Evolutionary conservation across 1,140 invertebrate genomes (phyloP).

Genomic region (Calliopsis andreniformis): DNA sequence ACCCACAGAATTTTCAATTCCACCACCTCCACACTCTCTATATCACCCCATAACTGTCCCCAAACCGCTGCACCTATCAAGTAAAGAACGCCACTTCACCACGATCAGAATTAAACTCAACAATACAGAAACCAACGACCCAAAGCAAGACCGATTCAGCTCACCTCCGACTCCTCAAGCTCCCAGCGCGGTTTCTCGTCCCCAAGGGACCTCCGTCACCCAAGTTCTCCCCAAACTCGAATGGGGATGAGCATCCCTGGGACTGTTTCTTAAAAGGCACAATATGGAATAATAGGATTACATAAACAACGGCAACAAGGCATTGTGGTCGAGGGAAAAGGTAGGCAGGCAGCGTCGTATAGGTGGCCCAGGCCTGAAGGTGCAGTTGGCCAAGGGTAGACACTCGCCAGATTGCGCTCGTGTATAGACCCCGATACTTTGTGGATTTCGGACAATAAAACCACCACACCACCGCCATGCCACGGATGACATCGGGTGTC

Average conservation of each 20-base stretch:
- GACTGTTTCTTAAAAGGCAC: slow-evolving; percentile 67
- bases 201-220: background rate
- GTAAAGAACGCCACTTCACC: too few relatives aligned
- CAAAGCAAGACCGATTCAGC: too few relatives aligned
- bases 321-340: slow-evolving; percentile 73
- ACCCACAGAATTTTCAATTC: too few relatives aligned
- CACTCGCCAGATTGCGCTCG: slow-evolving; percentile 74
- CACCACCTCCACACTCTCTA: too few relatives aligned
- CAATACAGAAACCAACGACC: too few relatives aligned
- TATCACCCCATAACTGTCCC: too few relatives aligned
- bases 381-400: slow-evolving; percentile 66
- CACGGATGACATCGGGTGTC: slow-evolving; percentile 37
- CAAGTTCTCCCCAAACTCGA: background rate
- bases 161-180: too few relatives aligned
- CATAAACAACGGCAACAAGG: slow-evolving; percentile 81
- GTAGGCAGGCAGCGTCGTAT: slow-evolving; percentile 52
- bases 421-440: slow-evolving; percentile 70
- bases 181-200: background rate
- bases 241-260: slow-evolving; percentile 64
- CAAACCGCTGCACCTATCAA: too few relatives aligned
- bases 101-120: too few relatives aligned
- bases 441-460: slow-evolving; percentile 76
- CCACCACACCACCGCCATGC: slow-evolving; percentile 24
- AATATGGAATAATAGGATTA: slow-evolving; percentile 81
- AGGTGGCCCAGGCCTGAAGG: slow-evolving; percentile 21